Conservation (phyloP, 2,888 invertebrate genomes). For the Apotomis betuletana region DNA sequence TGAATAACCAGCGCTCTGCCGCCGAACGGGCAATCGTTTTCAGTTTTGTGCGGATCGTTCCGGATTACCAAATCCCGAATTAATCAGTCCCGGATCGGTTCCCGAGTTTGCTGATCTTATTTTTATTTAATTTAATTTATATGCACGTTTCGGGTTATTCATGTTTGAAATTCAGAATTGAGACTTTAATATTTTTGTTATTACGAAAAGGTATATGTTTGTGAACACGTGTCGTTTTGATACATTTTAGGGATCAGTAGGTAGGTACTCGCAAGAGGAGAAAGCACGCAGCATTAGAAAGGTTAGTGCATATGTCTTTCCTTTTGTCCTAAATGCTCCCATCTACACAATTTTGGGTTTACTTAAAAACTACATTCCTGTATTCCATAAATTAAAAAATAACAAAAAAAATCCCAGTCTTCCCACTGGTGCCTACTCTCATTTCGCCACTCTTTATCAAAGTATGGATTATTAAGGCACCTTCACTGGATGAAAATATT, state of each 20-base stretch:
- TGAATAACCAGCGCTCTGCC: constrained; percentile 34
- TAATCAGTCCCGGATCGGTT: constrained; percentile 53
- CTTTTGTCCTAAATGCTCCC: no score
- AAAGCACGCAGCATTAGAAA: no score
- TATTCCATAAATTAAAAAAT: no score
- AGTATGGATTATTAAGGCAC: no score
- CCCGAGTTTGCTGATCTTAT: constrained; percentile 12
- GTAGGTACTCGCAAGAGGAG: no score
- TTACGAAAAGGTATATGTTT: neutral
- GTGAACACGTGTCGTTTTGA: neutral
- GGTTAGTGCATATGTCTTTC: no score
- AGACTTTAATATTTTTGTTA: neutral
- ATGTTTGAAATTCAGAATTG: neutral
- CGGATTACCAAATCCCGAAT: constrained; percentile 54
- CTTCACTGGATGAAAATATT: neutral
- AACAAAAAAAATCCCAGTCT: no score
- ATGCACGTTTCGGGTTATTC: neutral
- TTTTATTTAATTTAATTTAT: constrained; percentile 18
- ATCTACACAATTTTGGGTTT: no score
- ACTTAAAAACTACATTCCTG: no score
- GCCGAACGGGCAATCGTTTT: constrained; percentile 53
- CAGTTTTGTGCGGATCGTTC: constrained; percentile 53
- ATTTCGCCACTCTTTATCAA: no score
- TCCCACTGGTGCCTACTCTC: no score
- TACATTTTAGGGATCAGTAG: neutral